These are phyloP conservation scores for Psophia crepitans DNA, from an alignment of 2,113 vertebrate genomes.

Conservation along the genomic window DNA sequence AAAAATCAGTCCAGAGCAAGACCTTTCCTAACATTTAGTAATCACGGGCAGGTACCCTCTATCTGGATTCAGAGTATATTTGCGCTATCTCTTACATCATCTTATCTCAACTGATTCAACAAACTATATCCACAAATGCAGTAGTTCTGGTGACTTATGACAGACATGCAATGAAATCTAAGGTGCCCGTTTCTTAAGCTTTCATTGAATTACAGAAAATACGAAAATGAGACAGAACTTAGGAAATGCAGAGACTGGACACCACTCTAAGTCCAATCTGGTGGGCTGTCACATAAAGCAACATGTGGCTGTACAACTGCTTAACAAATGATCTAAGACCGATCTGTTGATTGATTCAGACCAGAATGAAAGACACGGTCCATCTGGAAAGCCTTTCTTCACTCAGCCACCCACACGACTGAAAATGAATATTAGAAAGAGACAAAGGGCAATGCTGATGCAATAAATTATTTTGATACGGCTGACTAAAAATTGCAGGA, in stretches of 20 bases:
- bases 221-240: not conserved
- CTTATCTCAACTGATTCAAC: not conserved
- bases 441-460: not conserved
- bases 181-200: not conserved
- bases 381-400: not conserved
- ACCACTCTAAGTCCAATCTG: not conserved
- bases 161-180: not conserved
- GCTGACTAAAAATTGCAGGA: not conserved
- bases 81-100: not conserved
- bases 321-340: not conserved
- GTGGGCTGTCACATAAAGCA: not conserved
- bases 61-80: not conserved
- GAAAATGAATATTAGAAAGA: not conserved
- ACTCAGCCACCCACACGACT: not conserved
- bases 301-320: not conserved
- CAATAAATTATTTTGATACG: not conserved
- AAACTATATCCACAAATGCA: not conserved
- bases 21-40: not conserved
- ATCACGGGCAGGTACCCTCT: not conserved
- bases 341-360: not conserved
- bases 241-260: not conserved
- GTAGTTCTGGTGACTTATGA: not conserved
- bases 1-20: not conserved
- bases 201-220: not conserved
- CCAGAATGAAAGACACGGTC: not conserved